Evolutionary conservation across 1,140 invertebrate genomes (phyloP).

Genomic region (Euura saliciscinereae): DNA sequence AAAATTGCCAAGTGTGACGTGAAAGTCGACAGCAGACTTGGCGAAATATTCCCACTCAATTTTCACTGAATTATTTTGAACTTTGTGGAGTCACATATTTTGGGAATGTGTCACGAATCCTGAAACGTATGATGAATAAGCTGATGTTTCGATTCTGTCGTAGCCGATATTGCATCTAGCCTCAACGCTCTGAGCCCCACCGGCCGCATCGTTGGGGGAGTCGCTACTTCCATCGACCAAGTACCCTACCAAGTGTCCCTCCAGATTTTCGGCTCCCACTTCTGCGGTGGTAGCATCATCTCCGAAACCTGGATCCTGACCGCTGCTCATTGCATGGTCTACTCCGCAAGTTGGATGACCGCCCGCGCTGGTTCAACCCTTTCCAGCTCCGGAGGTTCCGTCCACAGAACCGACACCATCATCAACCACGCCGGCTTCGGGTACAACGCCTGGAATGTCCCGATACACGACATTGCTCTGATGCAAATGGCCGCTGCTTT

Average conservation of each 20-base stretch:
- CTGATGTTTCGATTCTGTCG: not conserved
- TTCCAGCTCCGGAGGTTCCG: not conserved
- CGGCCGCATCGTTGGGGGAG: constrained; percentile 68
- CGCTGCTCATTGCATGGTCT: constrained; percentile 69
- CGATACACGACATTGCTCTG: constrained; percentile 36
- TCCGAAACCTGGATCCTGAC: constrained; percentile 64
- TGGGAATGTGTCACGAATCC: too few relatives aligned
- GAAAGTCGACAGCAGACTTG: too few relatives aligned
- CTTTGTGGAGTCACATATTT: too few relatives aligned
- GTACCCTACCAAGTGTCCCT: constrained; percentile 69
- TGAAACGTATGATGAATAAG: too few relatives aligned
- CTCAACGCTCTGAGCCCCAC: not conserved
- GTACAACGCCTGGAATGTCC: constrained; percentile 21
- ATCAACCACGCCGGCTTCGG: constrained; percentile 33
- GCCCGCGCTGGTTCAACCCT: constrained; percentile 9
- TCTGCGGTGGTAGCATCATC: constrained; percentile 72
- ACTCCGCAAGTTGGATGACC: constrained; percentile 39
- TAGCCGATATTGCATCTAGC: not conserved
- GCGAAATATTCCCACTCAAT: too few relatives aligned
- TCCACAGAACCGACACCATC: constrained; percentile 11
- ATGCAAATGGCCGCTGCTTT: constrained; percentile 25
- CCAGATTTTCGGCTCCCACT: constrained; percentile 55
- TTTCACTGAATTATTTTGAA: too few relatives aligned
- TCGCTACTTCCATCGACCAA: constrained; percentile 61
- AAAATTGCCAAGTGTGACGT: too few relatives aligned